phyloP scores from a whole-genome alignment of 1,140 invertebrate genomes.

The Trachymyrmex cornetzi region DNA sequence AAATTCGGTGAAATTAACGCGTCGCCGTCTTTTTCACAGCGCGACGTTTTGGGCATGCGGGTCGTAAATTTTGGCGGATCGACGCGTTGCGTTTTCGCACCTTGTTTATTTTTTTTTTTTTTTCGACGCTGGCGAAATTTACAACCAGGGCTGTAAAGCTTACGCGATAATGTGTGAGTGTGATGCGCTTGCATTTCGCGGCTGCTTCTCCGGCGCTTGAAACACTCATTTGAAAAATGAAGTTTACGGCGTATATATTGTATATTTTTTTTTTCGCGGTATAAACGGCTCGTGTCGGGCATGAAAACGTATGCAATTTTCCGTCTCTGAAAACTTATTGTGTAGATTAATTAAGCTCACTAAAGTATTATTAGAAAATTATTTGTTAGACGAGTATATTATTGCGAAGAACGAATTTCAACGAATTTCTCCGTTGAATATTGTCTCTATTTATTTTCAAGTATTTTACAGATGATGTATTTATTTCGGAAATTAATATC shows the following conservation, averaged over 20 bases:
- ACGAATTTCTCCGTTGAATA: background rate
- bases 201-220: conserved; percentile 2
- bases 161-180: conserved; percentile 42
- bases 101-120: conserved; percentile 47
- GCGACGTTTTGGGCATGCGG: conserved; percentile 42
- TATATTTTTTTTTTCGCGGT: conserved; percentile 39
- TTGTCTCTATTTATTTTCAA: background rate
- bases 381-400: background rate
- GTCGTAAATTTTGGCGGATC: conserved; percentile 59
- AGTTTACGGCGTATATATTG: conserved; percentile 47
- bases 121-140: conserved; percentile 40
- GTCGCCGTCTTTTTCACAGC: conserved; percentile 40
- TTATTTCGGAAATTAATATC: conserved; percentile 36
- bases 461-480: background rate
- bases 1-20: conserved; percentile 54
- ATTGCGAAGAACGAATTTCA: background rate
- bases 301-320: conserved; percentile 17
- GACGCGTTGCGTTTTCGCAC: conserved; percentile 56
- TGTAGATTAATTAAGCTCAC: background rate
- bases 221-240: conserved; percentile 54
- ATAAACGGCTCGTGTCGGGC: background rate
- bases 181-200: conserved; percentile 22
- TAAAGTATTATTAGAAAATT: conserved; percentile 11
- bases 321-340: background rate
- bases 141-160: conserved; percentile 38